phyloP scores from a whole-genome alignment of 2,113 vertebrate genomes.

The Platycercus adscitus region DNA sequence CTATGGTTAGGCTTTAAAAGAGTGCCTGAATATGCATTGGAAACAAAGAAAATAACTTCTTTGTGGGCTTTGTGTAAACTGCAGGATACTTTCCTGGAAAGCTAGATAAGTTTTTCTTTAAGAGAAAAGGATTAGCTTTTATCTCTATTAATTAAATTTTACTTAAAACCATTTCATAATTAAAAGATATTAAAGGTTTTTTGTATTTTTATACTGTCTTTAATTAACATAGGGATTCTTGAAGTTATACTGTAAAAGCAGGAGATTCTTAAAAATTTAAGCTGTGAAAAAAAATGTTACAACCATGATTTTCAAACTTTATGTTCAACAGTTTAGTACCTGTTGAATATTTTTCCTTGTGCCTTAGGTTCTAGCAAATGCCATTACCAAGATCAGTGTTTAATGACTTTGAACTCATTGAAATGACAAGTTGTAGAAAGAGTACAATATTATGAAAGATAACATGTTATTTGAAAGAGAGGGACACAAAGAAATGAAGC shows the following conservation, averaged over 20 bases:
- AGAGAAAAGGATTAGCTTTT: conserved; percentile 22
- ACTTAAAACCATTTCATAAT: neutral
- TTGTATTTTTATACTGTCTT: neutral
- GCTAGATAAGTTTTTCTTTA: neutral
- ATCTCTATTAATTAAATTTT: conserved; percentile 41
- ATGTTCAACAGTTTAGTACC: neutral
- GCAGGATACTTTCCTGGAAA: neutral
- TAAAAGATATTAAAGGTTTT: neutral
- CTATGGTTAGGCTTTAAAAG: neutral
- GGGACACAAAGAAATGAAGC: neutral
- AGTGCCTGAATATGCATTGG: neutral
- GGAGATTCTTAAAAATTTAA: neutral
- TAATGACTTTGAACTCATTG: neutral
- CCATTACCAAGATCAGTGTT: neutral
- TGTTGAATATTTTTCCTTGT: neutral
- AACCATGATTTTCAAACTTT: conserved; percentile 10
- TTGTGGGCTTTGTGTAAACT: neutral
- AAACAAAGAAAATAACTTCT: neutral
- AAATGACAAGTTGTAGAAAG: neutral
- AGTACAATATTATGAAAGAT: neutral
- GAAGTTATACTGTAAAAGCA: neutral
- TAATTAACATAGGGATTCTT: neutral
- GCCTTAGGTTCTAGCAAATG: neutral
- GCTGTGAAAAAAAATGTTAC: neutral
- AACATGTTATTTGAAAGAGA: neutral